A percentile compares a stretch with the other conserved stretches of the same genome.
Conservation (phyloP, 2,797 vertebrate genomes). For the Trachurus trachurus region DNA sequence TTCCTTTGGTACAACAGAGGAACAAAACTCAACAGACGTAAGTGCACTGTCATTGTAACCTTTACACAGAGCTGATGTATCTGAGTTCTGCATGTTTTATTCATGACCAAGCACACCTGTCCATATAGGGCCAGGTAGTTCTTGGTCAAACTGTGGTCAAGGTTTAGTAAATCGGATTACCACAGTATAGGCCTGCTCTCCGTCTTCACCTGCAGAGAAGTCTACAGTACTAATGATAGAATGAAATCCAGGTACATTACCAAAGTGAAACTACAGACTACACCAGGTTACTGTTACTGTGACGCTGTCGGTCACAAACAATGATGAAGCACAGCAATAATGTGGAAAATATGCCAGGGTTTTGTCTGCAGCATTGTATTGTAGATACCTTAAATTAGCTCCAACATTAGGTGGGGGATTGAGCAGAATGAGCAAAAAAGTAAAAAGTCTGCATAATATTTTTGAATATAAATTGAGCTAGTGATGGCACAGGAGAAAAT, state of each 20-base stretch:
- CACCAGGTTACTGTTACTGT: not conserved
- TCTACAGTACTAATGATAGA: not conserved
- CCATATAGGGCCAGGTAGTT: constrained; percentile 1
- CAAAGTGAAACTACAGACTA: not conserved
- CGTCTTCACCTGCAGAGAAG: constrained; percentile 28
- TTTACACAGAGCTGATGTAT: constrained; percentile 73
- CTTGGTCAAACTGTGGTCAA: constrained; percentile 2
- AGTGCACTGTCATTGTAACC: constrained; percentile 84
- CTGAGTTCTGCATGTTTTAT: constrained; percentile 79
- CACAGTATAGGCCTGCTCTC: not conserved
- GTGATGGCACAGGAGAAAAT: constrained; percentile 84
- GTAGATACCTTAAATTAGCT: constrained; percentile 74
- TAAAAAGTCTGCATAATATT: constrained; percentile 83
- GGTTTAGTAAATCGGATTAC: constrained; percentile 24
- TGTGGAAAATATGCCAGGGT: constrained; percentile 26
- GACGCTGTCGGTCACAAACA: constrained; percentile 32
- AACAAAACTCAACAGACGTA: constrained; percentile 83
- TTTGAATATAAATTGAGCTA: constrained; percentile 86
- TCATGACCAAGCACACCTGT: constrained; percentile 73
- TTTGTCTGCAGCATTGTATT: constrained; percentile 61
- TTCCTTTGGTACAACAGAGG: constrained; percentile 62
- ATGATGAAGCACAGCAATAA: constrained; percentile 41
- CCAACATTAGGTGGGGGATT: constrained; percentile 73
- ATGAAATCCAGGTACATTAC: constrained; percentile 4
- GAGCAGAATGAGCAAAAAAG: constrained; percentile 75